Base-by-base conservation (phyloP, 2,797 vertebrate genomes). In the Pipistrellus nathusii region DNA sequence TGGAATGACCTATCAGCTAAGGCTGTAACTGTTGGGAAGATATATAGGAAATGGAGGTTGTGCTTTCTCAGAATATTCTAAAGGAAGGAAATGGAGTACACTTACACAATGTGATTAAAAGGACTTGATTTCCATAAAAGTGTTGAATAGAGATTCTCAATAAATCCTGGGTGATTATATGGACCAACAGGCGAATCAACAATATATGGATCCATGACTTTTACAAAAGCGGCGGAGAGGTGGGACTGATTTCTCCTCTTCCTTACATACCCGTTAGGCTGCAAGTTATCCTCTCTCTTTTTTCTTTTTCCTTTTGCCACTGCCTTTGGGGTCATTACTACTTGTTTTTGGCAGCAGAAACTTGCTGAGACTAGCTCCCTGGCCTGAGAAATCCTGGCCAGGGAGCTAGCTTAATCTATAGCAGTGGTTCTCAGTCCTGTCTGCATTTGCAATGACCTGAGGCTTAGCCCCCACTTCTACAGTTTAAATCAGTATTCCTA, bases 401-500 rank as follows among this genome's bases (percentile, higher is more conserved):
- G 27, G 12, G 41, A 88, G 46, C n/a, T 48, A 8, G 1, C 17
- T 82, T 94, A 46, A 62, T 21, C 73, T 17, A 17, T 5, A 62
- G 51, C 14, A 46, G 41, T 46, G 30, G 44, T n/a, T 83, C 71
- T 88, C 81, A 21, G 6, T 66, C 64, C 59, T 87, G 87, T 83
- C 77, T 84, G 38, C 9, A 23, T 30, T 91, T 75, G 53, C 64
- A 86, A 83, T 69, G 82, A 80, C 48, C 82, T 46, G 55, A 77
- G 55, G 44, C 38, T 90, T 41, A 44, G 75, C 35, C 76, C 30
- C 8, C 7, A 85, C 30, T 32, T 57, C 62, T 32, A 88, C 38
- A 93, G 68, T 90, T 92, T 85, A 86, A 91, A 64, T 78, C 38
- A 76, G 88, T 80, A 75, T 80, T 27, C 27, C 71, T 76, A 32